phyloP scores from a whole-genome alignment of 2,888 invertebrate species.

The Lepidocyrtinus sp. region DNA sequence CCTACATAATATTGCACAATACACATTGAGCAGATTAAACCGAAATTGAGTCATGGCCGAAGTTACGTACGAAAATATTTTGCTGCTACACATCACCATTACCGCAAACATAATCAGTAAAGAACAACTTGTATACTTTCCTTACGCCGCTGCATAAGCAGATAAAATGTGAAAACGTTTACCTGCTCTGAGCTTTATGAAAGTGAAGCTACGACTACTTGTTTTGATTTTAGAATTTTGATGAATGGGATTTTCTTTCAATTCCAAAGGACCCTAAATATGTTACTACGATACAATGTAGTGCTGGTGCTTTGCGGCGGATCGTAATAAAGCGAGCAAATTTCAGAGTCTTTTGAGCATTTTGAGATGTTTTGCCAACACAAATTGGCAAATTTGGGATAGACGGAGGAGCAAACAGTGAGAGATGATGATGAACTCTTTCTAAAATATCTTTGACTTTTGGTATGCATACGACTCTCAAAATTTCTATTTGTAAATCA shows the following conservation, averaged over 20 bases:
- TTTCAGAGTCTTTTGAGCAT: too few species aligned
- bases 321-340: too few species aligned
- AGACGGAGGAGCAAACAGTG: neutral
- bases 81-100: neutral
- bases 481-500: slow-evolving; percentile 31
- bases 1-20: slow-evolving; percentile 54
- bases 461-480: neutral
- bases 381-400: slow-evolving; percentile 2
- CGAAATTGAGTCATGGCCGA: slow-evolving; percentile 54
- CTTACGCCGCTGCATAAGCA: slow-evolving; percentile 1
- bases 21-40: slow-evolving; percentile 50
- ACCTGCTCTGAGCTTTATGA: too few species aligned
- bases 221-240: too few species aligned
- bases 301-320: too few species aligned
- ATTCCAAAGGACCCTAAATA: slow-evolving; percentile 1
- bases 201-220: too few species aligned
- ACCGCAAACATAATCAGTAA: slow-evolving; percentile 14
- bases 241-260: too few species aligned
- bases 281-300: too few species aligned
- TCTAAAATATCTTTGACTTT: neutral
- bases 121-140: too few species aligned
- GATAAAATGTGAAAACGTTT: neutral
- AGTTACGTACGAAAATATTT: slow-evolving; percentile 23
- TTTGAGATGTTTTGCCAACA: neutral
- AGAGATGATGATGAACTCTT: neutral